Base-by-base conservation (phyloP, 1,140 invertebrate species). In the Drosophila pseudoobscura region DNA sequence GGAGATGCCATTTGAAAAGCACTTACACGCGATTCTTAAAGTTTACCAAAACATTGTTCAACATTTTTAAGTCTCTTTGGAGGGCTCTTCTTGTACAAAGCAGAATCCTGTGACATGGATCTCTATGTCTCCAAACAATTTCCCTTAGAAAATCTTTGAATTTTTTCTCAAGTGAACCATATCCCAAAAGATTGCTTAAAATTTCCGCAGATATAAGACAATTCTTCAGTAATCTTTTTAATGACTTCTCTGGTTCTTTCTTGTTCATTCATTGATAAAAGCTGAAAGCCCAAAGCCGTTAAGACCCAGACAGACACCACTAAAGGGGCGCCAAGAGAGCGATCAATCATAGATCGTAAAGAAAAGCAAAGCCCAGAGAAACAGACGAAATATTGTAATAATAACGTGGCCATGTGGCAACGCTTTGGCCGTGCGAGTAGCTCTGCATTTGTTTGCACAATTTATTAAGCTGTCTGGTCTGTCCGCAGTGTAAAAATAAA, bases 241-340 rank as follows among this genome's bases (percentile, higher is more conserved):
- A 66, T 41, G 41, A 26, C 41, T 69, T 46, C 15, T 44, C 24
- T 35, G 22, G 26, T 59, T 57, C 51, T 6, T 66, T 54, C 17
- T 31, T 47, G 26, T 61, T 63, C 50, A 66, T 47, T 84, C 62
- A 66, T 17, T 61, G 46, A 50, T 80, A 80, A 85, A 87, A 84
- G 59, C 73, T 84, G 63, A 85, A 80, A 80, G 62, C 63, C 72
- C 80, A 80, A 80, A 53, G 72, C 55, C 50, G 58, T 76, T 69
- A 49, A 52, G 46, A 61, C 49, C 55, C 52, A 68, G 58, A 63
- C 39, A 22, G 44, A 20, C 60, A 57, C 58, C 75, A 20, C 20
- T 71, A 71, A 31, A 50, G 26, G 17, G 78, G 78, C 78, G 78
- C 78, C 78, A 68, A 15, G 5, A 11, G 11, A 11, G 29, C 71